Conservation (phyloP, 2,797 vertebrate species). For the Phoeniculus purpureus region DNA sequence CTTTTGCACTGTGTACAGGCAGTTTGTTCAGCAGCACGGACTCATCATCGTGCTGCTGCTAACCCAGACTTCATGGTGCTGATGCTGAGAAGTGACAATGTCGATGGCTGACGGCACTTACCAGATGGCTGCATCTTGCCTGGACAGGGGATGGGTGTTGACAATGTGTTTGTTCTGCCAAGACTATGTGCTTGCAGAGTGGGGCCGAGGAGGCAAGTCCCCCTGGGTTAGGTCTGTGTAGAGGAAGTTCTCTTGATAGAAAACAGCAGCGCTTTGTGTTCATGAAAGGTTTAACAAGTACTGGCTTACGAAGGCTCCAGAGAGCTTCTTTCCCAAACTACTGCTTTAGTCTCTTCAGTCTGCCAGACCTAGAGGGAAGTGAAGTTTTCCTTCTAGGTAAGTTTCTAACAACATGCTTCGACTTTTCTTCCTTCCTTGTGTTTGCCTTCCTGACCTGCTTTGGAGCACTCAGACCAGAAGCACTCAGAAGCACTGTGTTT, state of each 20-base stretch:
- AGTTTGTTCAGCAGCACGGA: not conserved
- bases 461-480: not conserved
- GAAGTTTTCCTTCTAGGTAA: not conserved
- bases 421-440: not conserved
- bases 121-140: not conserved
- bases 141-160: not conserved
- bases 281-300: not conserved
- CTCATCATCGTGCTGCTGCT: not conserved
- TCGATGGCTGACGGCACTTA: not conserved
- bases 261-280: not conserved
- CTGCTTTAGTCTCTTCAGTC: not conserved
- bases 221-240: not conserved
- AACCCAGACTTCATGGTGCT: not conserved
- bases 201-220: rapidly evolving
- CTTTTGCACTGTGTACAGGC: not conserved
- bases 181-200: rapidly evolving
- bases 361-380: not conserved
- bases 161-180: not conserved
- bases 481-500: not conserved
- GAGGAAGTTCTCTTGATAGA: not conserved
- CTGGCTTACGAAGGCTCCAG: not conserved
- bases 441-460: not conserved
- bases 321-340: not conserved
- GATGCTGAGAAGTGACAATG: not conserved
- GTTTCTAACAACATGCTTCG: not conserved